Evolutionary conservation across 1,140 invertebrate species (phyloP).

Genomic region (Telenomus remus): DNA sequence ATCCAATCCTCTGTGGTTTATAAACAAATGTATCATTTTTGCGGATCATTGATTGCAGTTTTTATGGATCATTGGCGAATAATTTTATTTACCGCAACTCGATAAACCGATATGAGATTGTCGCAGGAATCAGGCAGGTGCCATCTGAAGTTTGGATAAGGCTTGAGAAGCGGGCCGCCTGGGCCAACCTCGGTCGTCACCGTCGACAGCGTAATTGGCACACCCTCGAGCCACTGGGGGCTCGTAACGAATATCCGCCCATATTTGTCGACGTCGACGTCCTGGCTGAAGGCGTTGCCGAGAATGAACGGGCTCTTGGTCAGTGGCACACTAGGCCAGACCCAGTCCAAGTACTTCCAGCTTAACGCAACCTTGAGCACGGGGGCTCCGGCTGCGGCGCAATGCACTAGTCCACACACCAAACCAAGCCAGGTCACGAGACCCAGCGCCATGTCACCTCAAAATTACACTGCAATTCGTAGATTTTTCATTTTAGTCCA

Average conservation of each 20-base stretch:
- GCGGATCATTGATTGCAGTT: neutral
- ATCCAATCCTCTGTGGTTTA: too few species aligned
- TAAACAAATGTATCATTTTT: too few species aligned
- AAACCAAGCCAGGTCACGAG: conserved; percentile 38
- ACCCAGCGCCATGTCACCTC: conserved; percentile 38
- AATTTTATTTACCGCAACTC: conserved; percentile 68
- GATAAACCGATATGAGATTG: conserved; percentile 71
- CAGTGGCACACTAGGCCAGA: conserved; percentile 62
- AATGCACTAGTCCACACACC: conserved; percentile 26
- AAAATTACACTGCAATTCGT: conserved; percentile 18
- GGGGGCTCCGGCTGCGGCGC: conserved; percentile 16
- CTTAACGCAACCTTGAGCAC: conserved; percentile 62
- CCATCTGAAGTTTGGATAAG: conserved; percentile 73
- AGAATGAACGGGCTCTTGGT: conserved; percentile 65
- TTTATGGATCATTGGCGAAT: neutral
- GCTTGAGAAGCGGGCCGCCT: conserved; percentile 68
- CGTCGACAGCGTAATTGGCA: conserved; percentile 70
- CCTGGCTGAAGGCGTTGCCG: conserved; percentile 70
- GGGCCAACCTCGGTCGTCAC: conserved; percentile 61
- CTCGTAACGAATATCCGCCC: conserved; percentile 72
- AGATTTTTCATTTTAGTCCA: neutral
- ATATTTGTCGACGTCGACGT: conserved; percentile 68
- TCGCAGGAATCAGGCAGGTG: conserved; percentile 65
- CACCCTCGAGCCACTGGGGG: conserved; percentile 72
- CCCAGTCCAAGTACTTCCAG: conserved; percentile 72